phyloP scores from a whole-genome alignment of 37 sponge, comb jelly and placozoan genomes.

The Eunapius fragilis region DNA sequence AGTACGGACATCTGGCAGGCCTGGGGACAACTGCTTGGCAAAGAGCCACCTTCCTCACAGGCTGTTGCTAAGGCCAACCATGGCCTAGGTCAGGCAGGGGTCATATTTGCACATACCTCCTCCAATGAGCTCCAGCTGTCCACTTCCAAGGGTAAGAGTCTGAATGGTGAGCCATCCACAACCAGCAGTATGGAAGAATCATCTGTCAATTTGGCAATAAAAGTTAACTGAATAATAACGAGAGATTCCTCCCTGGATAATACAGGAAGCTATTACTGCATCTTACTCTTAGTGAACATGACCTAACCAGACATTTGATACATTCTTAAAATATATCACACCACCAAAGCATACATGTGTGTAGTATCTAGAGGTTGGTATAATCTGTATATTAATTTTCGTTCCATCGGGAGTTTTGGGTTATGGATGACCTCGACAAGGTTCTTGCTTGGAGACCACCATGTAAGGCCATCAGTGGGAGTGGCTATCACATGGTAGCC shows the following conservation, averaged over 20 bases:
- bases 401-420: slow-evolving; percentile 11
- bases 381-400: slow-evolving; percentile 41
- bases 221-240: no score
- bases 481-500: slow-evolving; percentile 60
- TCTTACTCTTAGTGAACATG: no score
- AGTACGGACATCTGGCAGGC: slow-evolving; percentile 8
- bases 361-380: neutral
- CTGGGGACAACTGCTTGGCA: neutral
- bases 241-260: no score
- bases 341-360: no score
- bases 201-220: neutral
- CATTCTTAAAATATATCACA: no score
- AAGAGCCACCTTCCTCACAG: neutral
- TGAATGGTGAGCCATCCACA: neutral
- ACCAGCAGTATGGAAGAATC: neutral
- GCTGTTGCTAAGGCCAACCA: neutral
- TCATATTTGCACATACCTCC: neutral
- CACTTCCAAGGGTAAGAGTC: neutral
- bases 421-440: slow-evolving; percentile 39
- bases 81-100: neutral
- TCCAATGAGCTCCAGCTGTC: neutral
- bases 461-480: slow-evolving; percentile 18
- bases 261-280: no score
- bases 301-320: no score
- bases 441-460: slow-evolving; percentile 30